Conservation (phyloP, 2,113 vertebrate genomes). For the Diglossa brunneiventris region DNA sequence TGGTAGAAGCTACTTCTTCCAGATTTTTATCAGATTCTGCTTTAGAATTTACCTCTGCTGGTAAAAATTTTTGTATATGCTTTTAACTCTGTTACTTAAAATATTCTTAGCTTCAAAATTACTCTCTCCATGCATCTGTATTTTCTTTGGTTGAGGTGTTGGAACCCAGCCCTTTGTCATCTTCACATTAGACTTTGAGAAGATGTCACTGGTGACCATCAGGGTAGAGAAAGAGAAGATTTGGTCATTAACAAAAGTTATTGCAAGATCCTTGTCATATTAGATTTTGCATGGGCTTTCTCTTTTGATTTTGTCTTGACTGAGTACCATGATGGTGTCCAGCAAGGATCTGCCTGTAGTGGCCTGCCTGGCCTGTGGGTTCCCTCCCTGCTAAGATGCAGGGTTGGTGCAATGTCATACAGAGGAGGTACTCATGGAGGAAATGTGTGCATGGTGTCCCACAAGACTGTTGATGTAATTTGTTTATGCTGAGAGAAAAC, state of each 20-base stretch:
- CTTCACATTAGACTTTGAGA: background rate
- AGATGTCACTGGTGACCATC: background rate
- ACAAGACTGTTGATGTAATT: background rate
- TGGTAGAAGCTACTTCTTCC: background rate
- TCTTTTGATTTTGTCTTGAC: background rate
- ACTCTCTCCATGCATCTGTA: fast-evolving
- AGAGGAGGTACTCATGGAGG: background rate
- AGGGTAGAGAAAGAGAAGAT: background rate
- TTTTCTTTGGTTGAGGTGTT: background rate
- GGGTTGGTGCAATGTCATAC: background rate
- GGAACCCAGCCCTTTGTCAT: background rate
- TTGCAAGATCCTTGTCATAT: background rate
- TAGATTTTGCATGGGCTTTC: background rate
- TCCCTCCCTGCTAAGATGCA: background rate
- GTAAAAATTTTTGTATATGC: background rate
- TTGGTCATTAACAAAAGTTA: background rate
- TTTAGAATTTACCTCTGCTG: background rate
- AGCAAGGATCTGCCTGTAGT: background rate
- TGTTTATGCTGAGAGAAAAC: slow-evolving; percentile 7
- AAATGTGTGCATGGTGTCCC: background rate
- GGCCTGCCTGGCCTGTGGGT: background rate
- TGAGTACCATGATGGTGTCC: background rate
- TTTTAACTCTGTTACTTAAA: background rate
- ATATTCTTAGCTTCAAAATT: background rate
- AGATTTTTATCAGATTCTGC: background rate